Evolutionary conservation across 2,113 vertebrate genomes (phyloP).

Genomic region (Leucopternis melanops): DNA sequence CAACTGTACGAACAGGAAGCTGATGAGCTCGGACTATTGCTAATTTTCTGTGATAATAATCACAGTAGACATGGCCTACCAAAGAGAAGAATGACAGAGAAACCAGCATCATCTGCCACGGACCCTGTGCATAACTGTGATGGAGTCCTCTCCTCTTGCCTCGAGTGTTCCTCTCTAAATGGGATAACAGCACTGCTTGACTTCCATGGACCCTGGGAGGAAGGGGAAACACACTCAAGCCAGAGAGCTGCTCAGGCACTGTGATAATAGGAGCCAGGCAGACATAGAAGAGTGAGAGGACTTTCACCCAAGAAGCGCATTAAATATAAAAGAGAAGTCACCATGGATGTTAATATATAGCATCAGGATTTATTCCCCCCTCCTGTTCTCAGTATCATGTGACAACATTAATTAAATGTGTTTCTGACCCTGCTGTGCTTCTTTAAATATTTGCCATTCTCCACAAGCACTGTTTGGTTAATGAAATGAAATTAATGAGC

Average conservation of each 20-base stretch:
- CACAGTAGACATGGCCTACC: neutral
- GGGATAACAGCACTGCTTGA: accelerated
- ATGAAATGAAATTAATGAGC: conserved; percentile 73
- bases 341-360: conserved; percentile 20
- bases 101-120: accelerated
- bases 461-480: conserved; percentile 65
- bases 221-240: neutral
- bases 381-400: conserved; percentile 40
- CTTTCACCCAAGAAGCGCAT: neutral
- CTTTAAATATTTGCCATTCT: conserved; percentile 72
- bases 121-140: accelerated
- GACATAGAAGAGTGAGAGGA: neutral
- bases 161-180: accelerated
- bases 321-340: conserved; percentile 49
- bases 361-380: conserved; percentile 34
- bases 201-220: neutral
- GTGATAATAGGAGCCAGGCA: neutral
- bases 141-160: neutral
- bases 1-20: neutral
- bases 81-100: neutral
- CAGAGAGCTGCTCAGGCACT: neutral
- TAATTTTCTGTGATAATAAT: neutral
- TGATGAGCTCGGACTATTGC: neutral
- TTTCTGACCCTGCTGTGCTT: conserved; percentile 67
- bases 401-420: conserved; percentile 69